A percentile compares a stretch with the other conserved stretches of the same genome.
Conservation (phyloP, 92 coral and sea anemone genomes). For the Virgularia gustaviana region DNA sequence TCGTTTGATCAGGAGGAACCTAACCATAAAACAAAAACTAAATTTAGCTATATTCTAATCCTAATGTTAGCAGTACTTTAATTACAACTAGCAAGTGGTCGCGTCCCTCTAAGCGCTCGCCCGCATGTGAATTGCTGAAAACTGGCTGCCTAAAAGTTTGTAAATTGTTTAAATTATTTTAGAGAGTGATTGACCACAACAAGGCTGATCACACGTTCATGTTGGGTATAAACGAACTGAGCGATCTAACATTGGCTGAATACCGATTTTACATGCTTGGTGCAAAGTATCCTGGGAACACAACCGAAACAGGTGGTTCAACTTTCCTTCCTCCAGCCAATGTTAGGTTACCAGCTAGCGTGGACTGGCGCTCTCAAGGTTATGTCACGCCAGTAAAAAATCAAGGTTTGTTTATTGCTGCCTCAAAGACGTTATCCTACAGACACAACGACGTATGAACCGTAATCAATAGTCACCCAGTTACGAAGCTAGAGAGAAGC, state of each 20-base stretch:
- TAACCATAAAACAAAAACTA: too few species aligned
- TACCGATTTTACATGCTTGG: conserved; percentile 56
- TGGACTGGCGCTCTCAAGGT: conserved; percentile 50
- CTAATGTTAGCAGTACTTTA: too few species aligned
- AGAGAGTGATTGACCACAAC: conserved; percentile 51
- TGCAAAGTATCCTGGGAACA: conserved; percentile 29
- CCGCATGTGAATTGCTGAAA: too few species aligned
- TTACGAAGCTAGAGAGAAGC: too few species aligned
- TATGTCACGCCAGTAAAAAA: conserved; percentile 49
- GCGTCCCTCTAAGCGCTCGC: not conserved
- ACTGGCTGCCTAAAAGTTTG: too few species aligned
- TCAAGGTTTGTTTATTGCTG: conserved; percentile 34
- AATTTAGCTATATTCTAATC: too few species aligned
- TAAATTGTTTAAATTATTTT: too few species aligned
- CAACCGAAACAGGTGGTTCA: conserved; percentile 32
- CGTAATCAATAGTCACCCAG: too few species aligned
- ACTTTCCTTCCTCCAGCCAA: conserved; percentile 33
- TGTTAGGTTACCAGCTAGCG: conserved; percentile 28
- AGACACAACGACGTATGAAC: too few species aligned
- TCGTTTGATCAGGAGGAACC: too few species aligned
- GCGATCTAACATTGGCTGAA: conserved; percentile 72
- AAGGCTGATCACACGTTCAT: conserved; percentile 54
- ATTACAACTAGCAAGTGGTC: not conserved
- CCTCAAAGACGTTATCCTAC: too few species aligned
- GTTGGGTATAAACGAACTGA: conserved; percentile 71